Base-by-base conservation (phyloP, 1,140 invertebrate species). In the Dermatophagoides farinae region DNA sequence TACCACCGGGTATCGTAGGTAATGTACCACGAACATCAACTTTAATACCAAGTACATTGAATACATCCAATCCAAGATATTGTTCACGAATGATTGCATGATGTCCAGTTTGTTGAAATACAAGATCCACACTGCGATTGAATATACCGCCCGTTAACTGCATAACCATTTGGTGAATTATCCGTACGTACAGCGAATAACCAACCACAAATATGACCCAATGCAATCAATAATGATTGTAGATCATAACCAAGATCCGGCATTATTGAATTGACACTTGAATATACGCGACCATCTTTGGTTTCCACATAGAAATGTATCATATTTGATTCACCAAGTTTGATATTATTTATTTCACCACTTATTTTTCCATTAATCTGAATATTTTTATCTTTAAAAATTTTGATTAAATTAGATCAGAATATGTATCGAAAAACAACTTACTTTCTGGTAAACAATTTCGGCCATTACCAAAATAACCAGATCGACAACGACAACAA, bases 261-360 rank as follows among this genome's bases (percentile, higher is more conserved):
- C 11, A 11, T 5, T 22, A 58, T 49, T 9, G 18, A 12, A 31
- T 58, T 44, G 6, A 58, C 11, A 49, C 57, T 23, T 44, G 41
- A 55, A 69, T 95, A 97, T 1, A 83, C 82, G 61, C 89, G 76
- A 4, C 86, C 88, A 69, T 96, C 90, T 14, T 78, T 76, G 5
- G 86, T 85, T 4, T 91, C 83, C 0, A 96, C 81, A 70, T 93
- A 97, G 0, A 87, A 84, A 72, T 96, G 90, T 53, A 95, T 74
- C 69, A 90, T 84, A n/a, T 84, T 77, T 40, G 85, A 78, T 12
- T 81, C 76, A 31, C 31, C 31, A 2, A 92, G 73, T 18, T 76
- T 70, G 25, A 82, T 70, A 20, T 80, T 80, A 68, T 96, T 96
- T 0, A 97, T 70, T 54, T 69, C 76, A 11, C 89, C 86, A 57